phyloP scores from a whole-genome alignment of 2,113 vertebrate genomes.

The Dascyllus trimaculatus region DNA sequence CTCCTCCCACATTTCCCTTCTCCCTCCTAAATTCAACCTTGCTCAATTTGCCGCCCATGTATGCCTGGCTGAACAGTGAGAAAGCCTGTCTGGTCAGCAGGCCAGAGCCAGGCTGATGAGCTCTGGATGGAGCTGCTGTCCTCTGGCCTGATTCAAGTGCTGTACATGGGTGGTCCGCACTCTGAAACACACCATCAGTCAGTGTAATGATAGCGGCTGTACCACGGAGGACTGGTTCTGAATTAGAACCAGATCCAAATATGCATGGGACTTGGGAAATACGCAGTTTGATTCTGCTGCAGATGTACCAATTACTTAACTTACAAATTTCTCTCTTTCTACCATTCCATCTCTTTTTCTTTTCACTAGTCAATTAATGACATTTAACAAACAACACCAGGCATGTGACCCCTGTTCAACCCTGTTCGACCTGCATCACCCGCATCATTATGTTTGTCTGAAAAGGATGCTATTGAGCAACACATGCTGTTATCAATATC shows the following conservation, averaged over 20 bases:
- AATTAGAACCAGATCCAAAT: conserved; percentile 14
- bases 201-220: conserved; percentile 4
- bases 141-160: conserved; percentile 50
- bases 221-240: background rate
- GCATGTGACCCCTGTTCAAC: too few species aligned
- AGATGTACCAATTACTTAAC: too few species aligned
- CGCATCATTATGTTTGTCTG: too few species aligned
- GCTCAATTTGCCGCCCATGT: conserved; percentile 32
- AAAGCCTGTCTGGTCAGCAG: conserved; percentile 69
- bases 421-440: too few species aligned
- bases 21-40: conserved; percentile 6
- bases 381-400: too few species aligned
- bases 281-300: too few species aligned
- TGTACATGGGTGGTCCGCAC: conserved; percentile 59
- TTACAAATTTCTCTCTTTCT: too few species aligned
- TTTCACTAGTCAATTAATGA: too few species aligned
- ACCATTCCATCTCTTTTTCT: too few species aligned
- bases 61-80: conserved; percentile 77
- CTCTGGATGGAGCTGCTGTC: conserved; percentile 56
- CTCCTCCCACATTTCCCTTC: background rate
- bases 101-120: conserved; percentile 57
- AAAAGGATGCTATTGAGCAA: too few species aligned
- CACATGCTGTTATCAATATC: too few species aligned
- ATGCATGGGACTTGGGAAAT: background rate
- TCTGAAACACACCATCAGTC: conserved; percentile 7